Evolutionary conservation across 2,113 vertebrate genomes (phyloP).

Genomic region (Ancistrus triradiatus): DNA sequence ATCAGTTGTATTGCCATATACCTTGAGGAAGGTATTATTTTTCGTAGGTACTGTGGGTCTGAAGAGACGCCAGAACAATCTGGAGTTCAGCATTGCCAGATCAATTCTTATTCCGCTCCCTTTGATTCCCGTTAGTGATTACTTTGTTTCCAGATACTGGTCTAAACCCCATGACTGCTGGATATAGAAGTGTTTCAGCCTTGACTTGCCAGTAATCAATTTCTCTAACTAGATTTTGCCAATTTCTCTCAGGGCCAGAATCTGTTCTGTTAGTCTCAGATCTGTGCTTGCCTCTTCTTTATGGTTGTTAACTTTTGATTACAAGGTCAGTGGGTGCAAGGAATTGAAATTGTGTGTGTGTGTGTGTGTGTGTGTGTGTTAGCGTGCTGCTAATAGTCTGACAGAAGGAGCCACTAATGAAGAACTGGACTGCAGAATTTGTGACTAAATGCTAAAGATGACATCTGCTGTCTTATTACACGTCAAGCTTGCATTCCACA

Average conservation of each 20-base stretch:
- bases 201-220: background rate
- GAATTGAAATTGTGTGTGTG: background rate
- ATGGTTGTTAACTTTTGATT: background rate
- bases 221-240: background rate
- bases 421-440: constrained; percentile 30
- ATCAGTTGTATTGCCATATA: too few species aligned
- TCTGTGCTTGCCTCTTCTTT: background rate
- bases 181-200: too few species aligned
- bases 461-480: constrained; percentile 39
- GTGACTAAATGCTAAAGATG: constrained; percentile 39
- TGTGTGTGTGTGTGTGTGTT: too few species aligned
- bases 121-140: background rate
- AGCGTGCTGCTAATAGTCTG: background rate
- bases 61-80: too few species aligned
- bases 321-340: background rate
- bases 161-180: too few species aligned
- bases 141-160: too few species aligned
- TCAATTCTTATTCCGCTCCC: background rate
- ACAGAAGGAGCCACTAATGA: constrained; percentile 41
- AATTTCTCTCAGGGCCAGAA: background rate
- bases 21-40: too few species aligned
- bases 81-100: too few species aligned
- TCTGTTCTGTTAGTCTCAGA: too few species aligned
- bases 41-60: too few species aligned
- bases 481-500: constrained; percentile 22